phyloP scores from a whole-genome alignment of 2,888 invertebrate genomes.

The Geophilus truncorum region DNA sequence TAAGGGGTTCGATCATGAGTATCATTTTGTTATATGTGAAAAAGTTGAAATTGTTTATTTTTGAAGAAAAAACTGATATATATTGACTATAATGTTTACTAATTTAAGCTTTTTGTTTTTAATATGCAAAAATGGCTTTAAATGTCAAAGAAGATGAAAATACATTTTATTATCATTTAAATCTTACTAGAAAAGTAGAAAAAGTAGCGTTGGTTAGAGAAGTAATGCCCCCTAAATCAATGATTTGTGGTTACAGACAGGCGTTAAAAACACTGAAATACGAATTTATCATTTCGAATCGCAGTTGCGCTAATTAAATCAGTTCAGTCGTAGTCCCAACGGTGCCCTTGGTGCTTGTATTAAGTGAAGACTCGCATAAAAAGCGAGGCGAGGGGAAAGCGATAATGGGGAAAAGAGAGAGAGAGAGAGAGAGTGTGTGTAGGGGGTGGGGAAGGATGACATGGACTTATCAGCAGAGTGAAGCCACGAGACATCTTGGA shows the following conservation, averaged over 20 bases:
- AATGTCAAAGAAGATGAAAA: too few relatives aligned
- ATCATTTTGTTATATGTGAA: too few relatives aligned
- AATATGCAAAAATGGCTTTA: too few relatives aligned
- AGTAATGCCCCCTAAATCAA: too few relatives aligned
- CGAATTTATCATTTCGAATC: neutral
- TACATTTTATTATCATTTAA: too few relatives aligned
- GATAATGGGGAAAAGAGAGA: neutral
- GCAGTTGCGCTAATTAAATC: neutral
- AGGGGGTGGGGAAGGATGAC: neutral
- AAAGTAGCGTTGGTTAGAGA: too few relatives aligned
- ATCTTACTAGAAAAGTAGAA: too few relatives aligned
- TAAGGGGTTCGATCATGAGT: too few relatives aligned
- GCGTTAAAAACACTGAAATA: neutral
- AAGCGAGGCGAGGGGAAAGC: neutral
- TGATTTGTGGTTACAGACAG: neutral
- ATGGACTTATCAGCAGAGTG: neutral
- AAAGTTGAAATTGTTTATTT: neutral
- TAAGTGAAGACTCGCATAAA: neutral
- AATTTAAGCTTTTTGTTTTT: too few relatives aligned
- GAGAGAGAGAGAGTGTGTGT: neutral
- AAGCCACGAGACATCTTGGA: constrained; percentile 27
- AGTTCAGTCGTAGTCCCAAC: neutral
- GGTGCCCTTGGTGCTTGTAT: constrained; percentile 6
- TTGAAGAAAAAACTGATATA: too few relatives aligned
- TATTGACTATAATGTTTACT: too few relatives aligned